These are phyloP conservation scores for Cassiopea andromeda DNA, from an alignment of 30 jellyfish, hydroid and myxozoan genomes.

Conservation along the genomic window DNA sequence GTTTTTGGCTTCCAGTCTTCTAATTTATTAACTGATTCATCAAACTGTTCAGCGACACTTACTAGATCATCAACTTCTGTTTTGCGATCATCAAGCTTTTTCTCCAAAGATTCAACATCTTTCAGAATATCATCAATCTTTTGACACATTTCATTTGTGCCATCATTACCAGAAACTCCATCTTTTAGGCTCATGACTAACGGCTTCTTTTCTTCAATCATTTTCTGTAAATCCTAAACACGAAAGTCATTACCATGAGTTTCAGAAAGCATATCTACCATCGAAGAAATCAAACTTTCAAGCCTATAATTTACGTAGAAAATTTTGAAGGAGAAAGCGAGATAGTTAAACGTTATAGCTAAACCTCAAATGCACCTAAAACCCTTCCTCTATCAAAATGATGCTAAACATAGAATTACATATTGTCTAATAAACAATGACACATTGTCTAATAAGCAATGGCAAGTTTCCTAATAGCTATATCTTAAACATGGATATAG, in stretches of 20 bases:
- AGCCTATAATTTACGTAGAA: no score
- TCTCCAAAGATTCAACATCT: slow-evolving; percentile 43
- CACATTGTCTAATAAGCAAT: background rate
- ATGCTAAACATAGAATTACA: no score
- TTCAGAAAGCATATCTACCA: no score
- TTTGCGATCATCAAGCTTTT: slow-evolving; percentile 62
- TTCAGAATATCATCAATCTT: slow-evolving; percentile 42
- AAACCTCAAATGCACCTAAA: no score
- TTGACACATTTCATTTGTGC: slow-evolving; percentile 74
- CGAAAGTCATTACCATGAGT: background rate
- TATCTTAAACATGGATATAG: background rate
- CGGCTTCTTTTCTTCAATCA: slow-evolving; percentile 61
- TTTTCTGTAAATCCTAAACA: slow-evolving; percentile 59
- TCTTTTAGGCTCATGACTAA: slow-evolving; percentile 28
- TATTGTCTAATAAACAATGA: no score
- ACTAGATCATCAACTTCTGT: slow-evolving; percentile 49
- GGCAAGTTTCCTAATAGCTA: background rate
- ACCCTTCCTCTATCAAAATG: no score
- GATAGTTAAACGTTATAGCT: no score
- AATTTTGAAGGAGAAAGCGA: no score
- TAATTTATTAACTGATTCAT: slow-evolving; percentile 57
- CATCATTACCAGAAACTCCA: slow-evolving; percentile 54
- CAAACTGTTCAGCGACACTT: slow-evolving; percentile 71
- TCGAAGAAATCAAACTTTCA: no score
- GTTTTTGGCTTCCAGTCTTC: slow-evolving; percentile 90